Evolutionary conservation across 2,113 vertebrate species (phyloP), one percentile per base, ranked within the genome.

Genomic region (Tinamus guttatus): DNA sequence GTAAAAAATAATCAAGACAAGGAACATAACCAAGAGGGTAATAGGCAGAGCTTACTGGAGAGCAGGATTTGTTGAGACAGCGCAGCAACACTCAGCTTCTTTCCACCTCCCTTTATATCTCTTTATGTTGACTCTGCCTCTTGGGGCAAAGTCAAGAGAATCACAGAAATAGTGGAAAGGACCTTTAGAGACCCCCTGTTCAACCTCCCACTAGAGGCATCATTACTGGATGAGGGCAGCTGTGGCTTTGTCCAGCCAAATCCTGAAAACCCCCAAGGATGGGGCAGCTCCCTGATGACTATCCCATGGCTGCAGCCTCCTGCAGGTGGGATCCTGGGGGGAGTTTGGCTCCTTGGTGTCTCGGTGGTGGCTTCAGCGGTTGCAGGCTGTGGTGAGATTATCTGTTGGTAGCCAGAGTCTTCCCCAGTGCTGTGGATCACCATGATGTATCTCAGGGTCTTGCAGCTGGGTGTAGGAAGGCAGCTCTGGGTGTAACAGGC

Each of bases 1-100:
- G 45, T 71, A n/a, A 94, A 90, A 94, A 94, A 56, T 62, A 64
- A 79, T 56, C 68, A 63, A 43, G 90, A 27, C 56, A 58, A 85
- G 30, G 59, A 64, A 34, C 4, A 2, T 62, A 65, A 43, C 58
- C 56, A 45, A 64, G 38, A 81, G 36, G 30, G 28, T 62, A 51
- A 47, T 32, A 89, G 71, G 58, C n/a, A 87, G 79, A 59, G 65
- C 65, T 15, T 30, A 11, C 9, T 70, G 13, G 17, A 24, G 73
- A 41, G 64, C 56, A 20, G 83, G 41, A 28, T 59, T 54, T 62
- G 24, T 54, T 16, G 45, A 80, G 63, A 30, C 14, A 70, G 17
- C 34, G 21, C 63, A 58, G 74, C 28, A 41, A 25, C 13, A 34
- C 16, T 18, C n/a, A 45, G 54, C 47, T 78, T 41, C 25, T 47